Evolutionary conservation across 2,797 vertebrate species (phyloP), one percentile per base, ranked within the genome.

Genomic region (Tenualosa ilisha): DNA sequence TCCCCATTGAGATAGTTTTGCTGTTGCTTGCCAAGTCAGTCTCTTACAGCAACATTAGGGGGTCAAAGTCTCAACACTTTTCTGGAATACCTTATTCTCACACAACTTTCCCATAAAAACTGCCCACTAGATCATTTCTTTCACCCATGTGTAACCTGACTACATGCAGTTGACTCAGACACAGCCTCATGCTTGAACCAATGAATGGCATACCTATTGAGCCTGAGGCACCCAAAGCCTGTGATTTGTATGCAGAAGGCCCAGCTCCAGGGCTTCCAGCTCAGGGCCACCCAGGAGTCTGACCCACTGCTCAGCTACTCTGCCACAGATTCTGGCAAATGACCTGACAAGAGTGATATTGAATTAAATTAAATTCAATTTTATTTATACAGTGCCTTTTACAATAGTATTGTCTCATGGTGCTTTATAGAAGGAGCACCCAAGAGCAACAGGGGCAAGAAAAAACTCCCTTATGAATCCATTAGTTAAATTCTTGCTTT

Each of bases 1-100:
- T 63, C 85, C 85, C 59, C 85, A 83, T 83, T 86, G 83, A 82
- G 65, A 53, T 53, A 79, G 24, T 40, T 75, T 79, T 83, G 43
- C 65, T 56, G 50, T n/a, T 3, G 37, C 65, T 56, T 49, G 53
- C 82, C 82, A 83, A 83, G 40, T 83, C 26, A 24, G 26, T 46
- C 59, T 72, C 63, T 26, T 84, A 9, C 26, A 37, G 40, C 81
- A 43, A 37, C 24, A 20, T 37, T 65, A 43, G 20, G 43, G 46
- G 51, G 53, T 75, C 85, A 61, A 49, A 40, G 51, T 83, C 81
- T 81, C 68, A 22, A 17, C 17, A 59, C 68, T 75, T 17, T 3
- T 59, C 31, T 75, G 68, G 13, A 75, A 31, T 75, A 75, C 31
- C 68, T 17, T 12, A 40, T 75, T n/a, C n/a, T n/a, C n/a, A n/a